These are phyloP conservation scores for Leucophora obtusa DNA, from an alignment of 2,888 invertebrate genomes.

Conservation along the genomic window DNA sequence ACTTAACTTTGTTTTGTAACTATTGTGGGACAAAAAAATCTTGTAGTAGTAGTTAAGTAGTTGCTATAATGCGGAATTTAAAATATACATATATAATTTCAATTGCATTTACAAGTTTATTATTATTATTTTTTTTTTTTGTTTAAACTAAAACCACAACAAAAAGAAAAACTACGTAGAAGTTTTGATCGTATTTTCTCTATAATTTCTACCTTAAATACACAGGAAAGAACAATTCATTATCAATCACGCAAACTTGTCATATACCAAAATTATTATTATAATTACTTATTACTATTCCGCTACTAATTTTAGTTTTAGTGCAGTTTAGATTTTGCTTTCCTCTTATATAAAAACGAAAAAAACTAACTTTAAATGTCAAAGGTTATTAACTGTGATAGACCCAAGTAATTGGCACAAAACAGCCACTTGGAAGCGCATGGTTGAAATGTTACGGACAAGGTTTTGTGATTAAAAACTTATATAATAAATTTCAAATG, in stretches of 20 bases:
- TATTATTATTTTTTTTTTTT: too few species aligned
- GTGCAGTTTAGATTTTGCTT: background rate
- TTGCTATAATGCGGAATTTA: background rate
- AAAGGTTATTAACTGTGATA: background rate
- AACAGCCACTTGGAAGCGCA: too few species aligned
- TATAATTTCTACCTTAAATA: background rate
- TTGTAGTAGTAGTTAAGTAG: background rate
- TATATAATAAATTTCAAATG: too few species aligned
- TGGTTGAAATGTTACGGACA: too few species aligned
- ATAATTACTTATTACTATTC: background rate
- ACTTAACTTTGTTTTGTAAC: too few species aligned
- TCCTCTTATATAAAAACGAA: background rate
- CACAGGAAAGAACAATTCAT: slow-evolving; percentile 18
- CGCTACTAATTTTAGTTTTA: background rate
- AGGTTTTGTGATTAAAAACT: too few species aligned
- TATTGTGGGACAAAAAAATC: too few species aligned
- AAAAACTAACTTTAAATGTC: background rate
- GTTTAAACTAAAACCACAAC: background rate
- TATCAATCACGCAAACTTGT: slow-evolving; percentile 42
- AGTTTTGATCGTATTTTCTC: slow-evolving; percentile 4
- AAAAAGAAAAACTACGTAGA: background rate
- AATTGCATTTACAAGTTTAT: background rate
- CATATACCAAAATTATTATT: slow-evolving; percentile 9
- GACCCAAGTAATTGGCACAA: background rate
- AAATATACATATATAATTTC: background rate